Percentiles rank a stretch among this genome's conserved stretches.
Evolutionary conservation across 2,113 vertebrate species (phyloP).

Genomic region (Rallus limicola): DNA sequence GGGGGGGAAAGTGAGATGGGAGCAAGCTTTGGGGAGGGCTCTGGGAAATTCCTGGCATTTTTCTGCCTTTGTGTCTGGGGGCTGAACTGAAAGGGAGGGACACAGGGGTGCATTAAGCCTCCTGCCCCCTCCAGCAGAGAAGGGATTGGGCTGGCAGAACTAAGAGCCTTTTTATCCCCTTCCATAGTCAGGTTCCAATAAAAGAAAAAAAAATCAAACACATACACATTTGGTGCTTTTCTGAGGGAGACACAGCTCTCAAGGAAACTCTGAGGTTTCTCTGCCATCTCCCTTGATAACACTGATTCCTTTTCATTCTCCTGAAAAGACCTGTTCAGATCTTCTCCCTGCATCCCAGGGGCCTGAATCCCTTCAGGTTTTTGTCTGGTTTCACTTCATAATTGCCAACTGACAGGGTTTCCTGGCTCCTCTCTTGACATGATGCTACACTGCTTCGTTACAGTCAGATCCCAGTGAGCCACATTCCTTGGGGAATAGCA

Average conservation of each 20-base stretch:
- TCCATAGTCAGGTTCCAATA: not conserved
- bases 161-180: constrained; percentile 27
- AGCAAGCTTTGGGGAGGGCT: constrained; percentile 34
- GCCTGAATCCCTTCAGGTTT: not conserved
- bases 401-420: not conserved
- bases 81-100: constrained; percentile 64
- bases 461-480: not conserved
- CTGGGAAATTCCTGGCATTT: constrained; percentile 81
- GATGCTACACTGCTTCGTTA: not conserved
- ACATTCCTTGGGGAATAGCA: not conserved
- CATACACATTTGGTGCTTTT: not conserved
- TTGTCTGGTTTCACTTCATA: not conserved
- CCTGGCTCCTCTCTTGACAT: not conserved
- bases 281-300: not conserved
- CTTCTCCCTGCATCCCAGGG: not conserved
- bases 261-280: not conserved
- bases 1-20: not conserved
- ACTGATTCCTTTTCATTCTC: not conserved
- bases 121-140: constrained; percentile 41
- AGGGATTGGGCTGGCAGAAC: not conserved
- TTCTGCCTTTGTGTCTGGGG: constrained; percentile 77
- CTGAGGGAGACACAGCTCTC: not conserved
- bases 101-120: constrained; percentile 44
- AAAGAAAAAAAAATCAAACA: not conserved
- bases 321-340: not conserved